Base-by-base conservation (phyloP, 2,113 vertebrate species). In the Nothobranchius furzeri region DNA sequence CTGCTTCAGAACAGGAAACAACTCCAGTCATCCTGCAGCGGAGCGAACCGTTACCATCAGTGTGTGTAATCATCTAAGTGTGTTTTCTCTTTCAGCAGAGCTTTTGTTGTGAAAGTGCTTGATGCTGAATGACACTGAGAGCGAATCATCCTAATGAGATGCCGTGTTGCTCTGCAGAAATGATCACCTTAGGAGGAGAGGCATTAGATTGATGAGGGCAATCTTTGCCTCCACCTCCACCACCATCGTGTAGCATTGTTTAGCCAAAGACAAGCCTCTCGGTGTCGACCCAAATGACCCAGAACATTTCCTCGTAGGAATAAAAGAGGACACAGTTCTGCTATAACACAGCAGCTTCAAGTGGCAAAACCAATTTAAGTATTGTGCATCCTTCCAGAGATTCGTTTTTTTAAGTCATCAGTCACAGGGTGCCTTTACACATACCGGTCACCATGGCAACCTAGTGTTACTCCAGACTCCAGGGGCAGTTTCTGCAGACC, bases 201-300 rank as follows among this genome's bases (percentile, higher is more conserved):
- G 69, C 79, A 88, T 84, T 87, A 89, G 77, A 91, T 84, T 78
- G 88, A 92, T 90, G 82, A 84, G 76, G 72, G 68, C 79, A 86
- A 86, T 81, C 47, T 85, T 72, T 68, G 55, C 67, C 65, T 83
- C 60, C 64, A 12, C 78, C 52, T 72, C 61, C 59, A 73, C 40
- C 40, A 14, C 51, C 66, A 64, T 35, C 17, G 7, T 17, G 47
- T 12, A 50, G 14, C 58, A 46, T 62, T 3, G 12, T 70, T 79
- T 14, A 73, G 74, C 75, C 64, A 68, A 36, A 67, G 71, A 71
- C 53, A 57, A 78, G 64, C 70, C 64, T 54, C 70, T 87, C 69
- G 64, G 51, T 75, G 75, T 84, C 61, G 72, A 59, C 58, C 69
- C 60, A 74, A 65, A 83, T 79, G 58, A 88, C 73, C 84, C 40